Conservation (phyloP, 37 sponge, comb jelly and placozoan species). For the Tethya wilhelma region DNA sequence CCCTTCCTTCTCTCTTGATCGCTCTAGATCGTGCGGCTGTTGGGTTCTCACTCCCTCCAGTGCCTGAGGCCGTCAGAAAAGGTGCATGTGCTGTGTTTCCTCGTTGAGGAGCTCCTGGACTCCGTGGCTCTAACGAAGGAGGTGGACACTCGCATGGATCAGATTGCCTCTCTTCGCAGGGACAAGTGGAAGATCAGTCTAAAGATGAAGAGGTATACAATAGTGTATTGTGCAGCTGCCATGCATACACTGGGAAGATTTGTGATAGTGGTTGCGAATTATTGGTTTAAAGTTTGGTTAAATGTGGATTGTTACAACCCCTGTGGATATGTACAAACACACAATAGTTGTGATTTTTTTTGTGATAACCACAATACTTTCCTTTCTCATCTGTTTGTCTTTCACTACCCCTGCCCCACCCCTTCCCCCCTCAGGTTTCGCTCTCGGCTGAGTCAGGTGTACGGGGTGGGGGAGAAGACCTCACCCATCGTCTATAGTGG, state of each 20-base stretch:
- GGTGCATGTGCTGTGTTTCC: conserved; percentile 41
- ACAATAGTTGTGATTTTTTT: no score
- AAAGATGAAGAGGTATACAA: conserved; percentile 70
- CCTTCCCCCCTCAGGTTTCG: conserved; percentile 42
- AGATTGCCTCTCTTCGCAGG: conserved; percentile 62
- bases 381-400: neutral
- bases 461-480: conserved; percentile 25
- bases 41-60: conserved; percentile 46
- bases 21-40: conserved; percentile 17
- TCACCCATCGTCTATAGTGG: conserved; percentile 67
- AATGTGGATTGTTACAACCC: no score
- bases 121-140: conserved; percentile 63
- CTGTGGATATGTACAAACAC: neutral
- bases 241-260: no score
- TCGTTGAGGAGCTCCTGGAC: conserved; percentile 66
- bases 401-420: neutral
- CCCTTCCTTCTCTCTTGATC: no score
- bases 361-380: no score
- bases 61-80: conserved; percentile 65
- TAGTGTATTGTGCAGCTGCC: no score
- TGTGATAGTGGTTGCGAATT: no score
- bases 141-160: conserved; percentile 79
- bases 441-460: conserved; percentile 38
- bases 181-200: conserved; percentile 88
- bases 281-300: no score